Percentiles rank a stretch among this genome's conserved stretches.
phyloP scores from a whole-genome alignment of 35 echinoderm and acorn worm species.

The Stichopus chloronotus region DNA sequence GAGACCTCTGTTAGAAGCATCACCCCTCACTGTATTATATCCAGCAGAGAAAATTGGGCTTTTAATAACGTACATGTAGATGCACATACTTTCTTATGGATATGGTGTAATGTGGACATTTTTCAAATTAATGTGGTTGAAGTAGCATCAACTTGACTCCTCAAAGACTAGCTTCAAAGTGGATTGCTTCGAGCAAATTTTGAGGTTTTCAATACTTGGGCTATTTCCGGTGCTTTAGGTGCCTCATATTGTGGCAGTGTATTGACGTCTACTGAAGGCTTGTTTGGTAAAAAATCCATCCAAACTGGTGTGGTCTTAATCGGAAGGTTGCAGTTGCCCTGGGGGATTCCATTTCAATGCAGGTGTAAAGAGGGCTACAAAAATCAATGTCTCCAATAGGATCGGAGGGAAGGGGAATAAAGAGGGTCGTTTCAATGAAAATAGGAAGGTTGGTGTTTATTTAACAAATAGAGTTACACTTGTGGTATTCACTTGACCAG shows the following conservation, averaged over 20 bases:
- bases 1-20: neutral
- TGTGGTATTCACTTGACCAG: too few species aligned
- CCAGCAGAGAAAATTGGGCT: neutral
- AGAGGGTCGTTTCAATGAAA: slow-evolving; percentile 6
- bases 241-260: neutral
- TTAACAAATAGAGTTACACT: slow-evolving; percentile 5
- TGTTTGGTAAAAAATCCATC: neutral
- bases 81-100: neutral
- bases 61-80: neutral
- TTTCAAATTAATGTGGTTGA: slow-evolving; percentile 25
- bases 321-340: neutral
- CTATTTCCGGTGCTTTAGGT: slow-evolving; percentile 19
- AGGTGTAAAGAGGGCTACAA: slow-evolving; percentile 6
- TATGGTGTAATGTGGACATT: slow-evolving; percentile 1
- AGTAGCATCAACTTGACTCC: neutral
- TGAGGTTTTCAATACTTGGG: neutral
- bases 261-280: slow-evolving; percentile 3
- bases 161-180: neutral
- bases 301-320: neutral
- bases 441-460: neutral
- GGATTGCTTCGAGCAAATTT: slow-evolving; percentile 5
- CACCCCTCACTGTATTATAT: neutral
- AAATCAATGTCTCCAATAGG: neutral
- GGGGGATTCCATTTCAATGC: neutral
- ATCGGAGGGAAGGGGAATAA: neutral